Evolutionary conservation across 2,888 invertebrate species (phyloP).

Genomic region (Amphipoea lucens): DNA sequence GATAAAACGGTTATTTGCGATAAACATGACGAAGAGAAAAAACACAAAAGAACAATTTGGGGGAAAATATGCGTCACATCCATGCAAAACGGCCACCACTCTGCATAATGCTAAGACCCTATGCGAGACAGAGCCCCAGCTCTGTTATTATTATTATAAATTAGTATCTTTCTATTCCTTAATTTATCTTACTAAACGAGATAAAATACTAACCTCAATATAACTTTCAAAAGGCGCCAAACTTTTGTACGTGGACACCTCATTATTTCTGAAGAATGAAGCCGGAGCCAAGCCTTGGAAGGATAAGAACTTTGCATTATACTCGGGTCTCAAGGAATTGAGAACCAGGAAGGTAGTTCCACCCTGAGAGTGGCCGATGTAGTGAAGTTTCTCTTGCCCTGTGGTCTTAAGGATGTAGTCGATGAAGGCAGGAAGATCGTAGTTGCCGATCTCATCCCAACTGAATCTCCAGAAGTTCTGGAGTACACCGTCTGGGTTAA

Average conservation of each 20-base stretch:
- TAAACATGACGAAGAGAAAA: too few relatives aligned
- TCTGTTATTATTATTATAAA: neutral
- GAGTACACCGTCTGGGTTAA: slow-evolving; percentile 71
- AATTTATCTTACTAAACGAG: too few relatives aligned
- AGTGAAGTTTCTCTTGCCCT: slow-evolving; percentile 76
- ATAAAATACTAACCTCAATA: slow-evolving; percentile 72
- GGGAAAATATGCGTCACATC: too few relatives aligned
- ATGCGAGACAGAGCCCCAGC: too few relatives aligned
- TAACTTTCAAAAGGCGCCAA: slow-evolving; percentile 70
- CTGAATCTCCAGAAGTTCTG: slow-evolving; percentile 80
- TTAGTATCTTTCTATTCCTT: neutral
- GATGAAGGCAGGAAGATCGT: slow-evolving; percentile 76
- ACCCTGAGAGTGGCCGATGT: slow-evolving; percentile 84
- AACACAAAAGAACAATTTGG: too few relatives aligned
- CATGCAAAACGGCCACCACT: too few relatives aligned
- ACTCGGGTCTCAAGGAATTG: slow-evolving; percentile 80
- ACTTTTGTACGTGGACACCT: slow-evolving; percentile 63
- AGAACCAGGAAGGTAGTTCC: slow-evolving; percentile 81
- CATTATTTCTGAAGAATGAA: slow-evolving; percentile 75
- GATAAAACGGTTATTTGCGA: too few relatives aligned
- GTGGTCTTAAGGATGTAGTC: slow-evolving; percentile 73
- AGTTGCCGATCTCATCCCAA: slow-evolving; percentile 81
- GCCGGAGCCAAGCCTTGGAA: slow-evolving; percentile 85
- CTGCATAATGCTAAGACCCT: too few relatives aligned
- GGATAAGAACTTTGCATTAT: slow-evolving; percentile 76